phyloP scores from a whole-genome alignment of 2,797 vertebrate genomes.

The Rhadinocentrus ornatus region DNA sequence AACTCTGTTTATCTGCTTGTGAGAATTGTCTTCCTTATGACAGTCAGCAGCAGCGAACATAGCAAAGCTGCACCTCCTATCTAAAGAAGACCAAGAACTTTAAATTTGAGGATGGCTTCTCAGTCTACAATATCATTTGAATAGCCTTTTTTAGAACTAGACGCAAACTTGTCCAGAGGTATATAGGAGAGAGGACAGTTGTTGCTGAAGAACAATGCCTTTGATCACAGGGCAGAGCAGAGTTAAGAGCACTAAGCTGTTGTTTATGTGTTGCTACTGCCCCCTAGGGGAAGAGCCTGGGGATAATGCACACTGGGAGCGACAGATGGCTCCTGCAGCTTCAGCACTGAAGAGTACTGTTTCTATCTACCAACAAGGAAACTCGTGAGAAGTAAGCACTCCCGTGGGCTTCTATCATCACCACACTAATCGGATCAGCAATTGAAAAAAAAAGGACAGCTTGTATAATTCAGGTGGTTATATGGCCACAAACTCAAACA shows the following conservation, averaged over 20 bases:
- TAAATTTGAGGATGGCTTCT: constrained; percentile 50
- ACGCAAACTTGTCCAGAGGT: constrained; percentile 62
- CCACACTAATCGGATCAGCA: constrained; percentile 68
- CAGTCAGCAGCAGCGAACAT: constrained; percentile 45
- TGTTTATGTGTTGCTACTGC: constrained; percentile 74
- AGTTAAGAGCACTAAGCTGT: constrained; percentile 28
- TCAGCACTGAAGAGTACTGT: constrained; percentile 63
- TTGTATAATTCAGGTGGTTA: constrained; percentile 64
- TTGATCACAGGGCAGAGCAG: constrained; percentile 53
- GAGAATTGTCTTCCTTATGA: constrained; percentile 66
- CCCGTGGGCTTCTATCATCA: constrained; percentile 72
- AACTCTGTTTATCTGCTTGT: constrained; percentile 57
- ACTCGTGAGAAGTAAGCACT: constrained; percentile 62
- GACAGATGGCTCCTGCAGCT: constrained; percentile 65
- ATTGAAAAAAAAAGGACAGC: constrained; percentile 48
- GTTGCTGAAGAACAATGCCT: constrained; percentile 44
- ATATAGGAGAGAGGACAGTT: constrained; percentile 41
- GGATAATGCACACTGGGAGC: constrained; percentile 43
- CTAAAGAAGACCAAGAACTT: constrained; percentile 40
- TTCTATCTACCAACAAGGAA: constrained; percentile 64
- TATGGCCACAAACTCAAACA: constrained; percentile 52
- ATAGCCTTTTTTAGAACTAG: constrained; percentile 35
- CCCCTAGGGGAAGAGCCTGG: constrained; percentile 66
- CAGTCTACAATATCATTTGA: constrained; percentile 63
- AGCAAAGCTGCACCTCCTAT: constrained; percentile 22